Evolutionary conservation across 2,888 invertebrate genomes (phyloP), one percentile per base, ranked within the genome.

Genomic region (Cancer borealis): DNA sequence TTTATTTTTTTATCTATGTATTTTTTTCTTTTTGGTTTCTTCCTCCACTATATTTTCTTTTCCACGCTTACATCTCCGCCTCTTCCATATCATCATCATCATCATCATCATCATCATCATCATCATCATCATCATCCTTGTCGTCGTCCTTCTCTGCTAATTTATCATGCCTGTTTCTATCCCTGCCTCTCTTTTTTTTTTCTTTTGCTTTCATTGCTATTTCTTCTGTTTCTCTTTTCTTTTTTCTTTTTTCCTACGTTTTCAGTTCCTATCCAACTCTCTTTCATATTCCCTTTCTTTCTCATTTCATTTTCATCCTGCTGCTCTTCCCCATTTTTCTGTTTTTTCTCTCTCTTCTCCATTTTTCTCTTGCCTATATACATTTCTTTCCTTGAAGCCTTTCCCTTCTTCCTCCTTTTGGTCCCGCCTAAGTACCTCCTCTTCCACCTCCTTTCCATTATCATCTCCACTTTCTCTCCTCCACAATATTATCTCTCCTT

Each of bases 371-470:
- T 73, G 3, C 26, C 17, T 30, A 14, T 54, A 54, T 54, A 17
- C 12, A 54, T 54, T 88, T 87, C 39, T 45, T 30, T 88, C 88
- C 30, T 88, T 88, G 39, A 30, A 21, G 3, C 30, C 88, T 45
- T 88, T 45, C 1, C 39, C 5, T 12, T 88, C 45, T 17, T 45
- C 88, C 45, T 88, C 45, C 88, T 39, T 17, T 39, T 88, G 45
- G 3, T 45, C 14, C 60, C 45, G 88, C 30, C 96, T 98, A 98
- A 49, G 97, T 97, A 12, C 98, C 98, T 96, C 98, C 98, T 54
- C 97, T 97, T 12, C 17, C 30, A 49, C 17, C 8, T 66, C 49
- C 26, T 45, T n/a, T 4, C 30, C 49, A 10, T 10, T 60, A 26
- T 91, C 60, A 8, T 54, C 12, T 45, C 30, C 60, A n/a, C 54